These are phyloP conservation scores for Pogonocherus hispidulus DNA, from an alignment of 2,888 invertebrate genomes.

Conservation along the genomic window DNA sequence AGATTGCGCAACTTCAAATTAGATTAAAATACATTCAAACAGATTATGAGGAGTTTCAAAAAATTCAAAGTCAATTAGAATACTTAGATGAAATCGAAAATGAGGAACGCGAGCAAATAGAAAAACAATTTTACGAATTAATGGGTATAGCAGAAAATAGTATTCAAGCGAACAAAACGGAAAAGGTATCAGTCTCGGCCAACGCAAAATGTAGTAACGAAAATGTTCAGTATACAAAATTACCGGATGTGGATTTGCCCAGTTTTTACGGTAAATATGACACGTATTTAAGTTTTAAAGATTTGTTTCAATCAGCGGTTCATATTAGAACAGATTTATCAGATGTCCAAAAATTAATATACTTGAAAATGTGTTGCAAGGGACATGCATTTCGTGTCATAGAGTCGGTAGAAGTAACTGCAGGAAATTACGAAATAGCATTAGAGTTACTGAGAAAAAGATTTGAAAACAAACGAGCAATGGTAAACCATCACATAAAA, in stretches of 20 bases:
- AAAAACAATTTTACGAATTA: neutral
- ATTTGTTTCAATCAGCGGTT: neutral
- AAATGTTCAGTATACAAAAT: neutral
- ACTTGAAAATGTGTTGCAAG: slow-evolving; percentile 2
- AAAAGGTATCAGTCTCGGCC: neutral
- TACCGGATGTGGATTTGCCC: neutral
- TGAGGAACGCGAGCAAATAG: neutral
- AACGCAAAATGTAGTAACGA: too few species aligned
- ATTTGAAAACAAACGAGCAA: slow-evolving; percentile 25
- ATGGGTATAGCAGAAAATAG: neutral
- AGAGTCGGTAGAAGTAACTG: slow-evolving; percentile 14
- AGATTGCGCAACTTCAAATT: neutral
- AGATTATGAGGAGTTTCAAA: neutral
- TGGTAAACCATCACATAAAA: slow-evolving; percentile 4
- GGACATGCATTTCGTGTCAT: neutral
- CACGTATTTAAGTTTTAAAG: neutral
- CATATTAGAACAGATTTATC: neutral
- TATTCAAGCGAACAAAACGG: neutral
- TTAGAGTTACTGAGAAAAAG: slow-evolving; percentile 23
- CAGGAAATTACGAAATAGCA: slow-evolving; percentile 20
- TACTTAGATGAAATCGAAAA: neutral
- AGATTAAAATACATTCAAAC: neutral
- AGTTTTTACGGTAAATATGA: neutral
- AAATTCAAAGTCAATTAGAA: neutral
- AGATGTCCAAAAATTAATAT: neutral